Evolutionary conservation across 2,797 vertebrate species (phyloP).

Genomic region (Halcyon chelicuti): DNA sequence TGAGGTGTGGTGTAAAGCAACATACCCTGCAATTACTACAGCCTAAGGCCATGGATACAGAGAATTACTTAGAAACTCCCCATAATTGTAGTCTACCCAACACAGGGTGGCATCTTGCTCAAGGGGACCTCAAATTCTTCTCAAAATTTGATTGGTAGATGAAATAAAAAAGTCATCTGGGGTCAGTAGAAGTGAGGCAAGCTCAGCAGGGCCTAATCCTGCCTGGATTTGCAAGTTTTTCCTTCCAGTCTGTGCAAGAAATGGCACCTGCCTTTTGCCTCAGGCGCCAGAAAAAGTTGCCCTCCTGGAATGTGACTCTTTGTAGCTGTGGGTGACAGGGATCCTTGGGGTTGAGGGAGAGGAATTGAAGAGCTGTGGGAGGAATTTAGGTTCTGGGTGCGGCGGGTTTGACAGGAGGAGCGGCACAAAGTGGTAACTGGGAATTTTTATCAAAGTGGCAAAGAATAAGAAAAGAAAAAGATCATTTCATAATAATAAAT

Average conservation of each 20-base stretch:
- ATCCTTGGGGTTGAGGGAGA: neutral
- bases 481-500: neutral
- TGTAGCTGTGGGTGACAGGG: rapidly evolving
- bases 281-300: neutral
- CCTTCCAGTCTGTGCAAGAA: neutral
- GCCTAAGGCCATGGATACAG: neutral
- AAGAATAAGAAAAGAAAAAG: neutral
- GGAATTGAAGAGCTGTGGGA: neutral
- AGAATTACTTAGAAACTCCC: neutral
- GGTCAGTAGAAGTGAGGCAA: neutral
- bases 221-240: neutral
- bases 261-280: neutral
- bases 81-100: neutral
- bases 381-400: neutral
- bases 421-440: neutral
- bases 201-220: neutral
- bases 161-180: no score
- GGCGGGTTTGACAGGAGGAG: neutral
- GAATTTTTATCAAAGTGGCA: neutral
- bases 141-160: neutral
- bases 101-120: neutral
- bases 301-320: rapidly evolving
- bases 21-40: rapidly evolving
- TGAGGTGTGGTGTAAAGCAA: neutral
- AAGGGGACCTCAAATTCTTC: neutral